Evolutionary conservation across 2,888 invertebrate genomes (phyloP).

Genomic region (Chrysotoxum bicinctum): DNA sequence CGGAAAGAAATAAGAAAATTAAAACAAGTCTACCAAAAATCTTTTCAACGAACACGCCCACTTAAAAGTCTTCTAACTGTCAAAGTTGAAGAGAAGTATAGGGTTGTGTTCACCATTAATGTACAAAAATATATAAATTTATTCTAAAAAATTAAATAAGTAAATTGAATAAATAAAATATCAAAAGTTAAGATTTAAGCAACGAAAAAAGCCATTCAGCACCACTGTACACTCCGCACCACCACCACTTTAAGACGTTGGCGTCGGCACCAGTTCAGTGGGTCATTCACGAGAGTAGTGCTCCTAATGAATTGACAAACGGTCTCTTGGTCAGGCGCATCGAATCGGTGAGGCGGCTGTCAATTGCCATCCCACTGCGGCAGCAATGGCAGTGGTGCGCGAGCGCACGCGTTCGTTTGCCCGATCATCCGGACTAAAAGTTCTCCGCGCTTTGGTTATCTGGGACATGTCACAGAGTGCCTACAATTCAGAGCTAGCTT

Average conservation of each 20-base stretch:
- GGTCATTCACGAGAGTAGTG: constrained; percentile 66
- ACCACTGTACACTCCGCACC: not conserved
- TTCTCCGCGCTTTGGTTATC: constrained; percentile 53
- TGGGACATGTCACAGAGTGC: constrained; percentile 67
- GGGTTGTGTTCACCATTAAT: too few relatives aligned
- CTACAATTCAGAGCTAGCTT: constrained; percentile 41
- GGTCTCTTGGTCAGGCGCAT: constrained; percentile 51
- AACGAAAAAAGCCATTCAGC: not conserved
- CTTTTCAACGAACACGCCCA: too few relatives aligned
- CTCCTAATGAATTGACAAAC: constrained; percentile 69
- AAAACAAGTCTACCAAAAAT: too few relatives aligned
- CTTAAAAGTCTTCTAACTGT: not conserved
- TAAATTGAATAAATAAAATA: too few relatives aligned
- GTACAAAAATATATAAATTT: too few relatives aligned
- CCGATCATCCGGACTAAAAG: constrained; percentile 42
- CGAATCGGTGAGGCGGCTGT: constrained; percentile 45
- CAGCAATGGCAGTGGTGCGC: constrained; percentile 11
- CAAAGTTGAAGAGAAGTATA: too few relatives aligned
- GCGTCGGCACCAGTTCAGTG: constrained; percentile 66
- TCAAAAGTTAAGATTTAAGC: not conserved
- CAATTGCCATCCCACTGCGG: constrained; percentile 50
- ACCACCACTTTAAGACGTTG: not conserved
- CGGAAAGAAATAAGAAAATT: too few relatives aligned
- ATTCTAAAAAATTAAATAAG: too few relatives aligned
- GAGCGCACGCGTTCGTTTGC: constrained; percentile 30